Evolutionary conservation across 2,113 vertebrate species (phyloP).

Genomic region (Neotoma lepida): DNA sequence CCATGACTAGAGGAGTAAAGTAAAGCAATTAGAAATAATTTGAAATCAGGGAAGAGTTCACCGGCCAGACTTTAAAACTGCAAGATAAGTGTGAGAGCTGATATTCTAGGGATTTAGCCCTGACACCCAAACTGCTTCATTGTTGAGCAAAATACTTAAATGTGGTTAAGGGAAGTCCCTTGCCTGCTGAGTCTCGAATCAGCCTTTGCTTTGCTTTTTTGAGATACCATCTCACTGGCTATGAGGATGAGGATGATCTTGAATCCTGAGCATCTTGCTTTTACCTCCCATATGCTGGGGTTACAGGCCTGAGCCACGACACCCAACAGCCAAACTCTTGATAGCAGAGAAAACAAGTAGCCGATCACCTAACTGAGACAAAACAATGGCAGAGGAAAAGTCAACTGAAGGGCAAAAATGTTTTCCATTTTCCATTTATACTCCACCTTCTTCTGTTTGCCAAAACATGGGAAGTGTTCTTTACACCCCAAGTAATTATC

Average conservation of each 20-base stretch:
- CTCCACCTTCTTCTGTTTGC: neutral
- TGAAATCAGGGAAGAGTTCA: conserved; percentile 47
- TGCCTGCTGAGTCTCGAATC: neutral
- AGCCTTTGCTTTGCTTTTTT: neutral
- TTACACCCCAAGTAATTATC: neutral
- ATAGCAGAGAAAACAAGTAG: neutral
- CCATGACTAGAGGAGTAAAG: neutral
- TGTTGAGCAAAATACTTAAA: neutral
- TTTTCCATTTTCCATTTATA: neutral
- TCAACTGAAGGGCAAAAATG: neutral
- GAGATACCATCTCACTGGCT: neutral
- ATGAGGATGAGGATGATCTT: neutral
- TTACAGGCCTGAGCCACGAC: neutral
- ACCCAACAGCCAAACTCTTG: neutral
- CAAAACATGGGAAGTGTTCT: neutral
- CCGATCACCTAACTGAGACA: neutral
- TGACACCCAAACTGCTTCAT: neutral
- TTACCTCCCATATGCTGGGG: neutral
- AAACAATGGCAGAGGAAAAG: neutral
- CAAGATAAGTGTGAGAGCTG: neutral
- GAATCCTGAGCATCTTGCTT: neutral
- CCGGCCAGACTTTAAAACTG: conserved; percentile 21
- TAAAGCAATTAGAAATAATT: conserved; percentile 33
- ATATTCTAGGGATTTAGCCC: neutral
- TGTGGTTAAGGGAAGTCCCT: neutral